These are phyloP conservation scores for Falco rusticolus DNA, from an alignment of 2,797 vertebrate genomes.

Conservation along the genomic window DNA sequence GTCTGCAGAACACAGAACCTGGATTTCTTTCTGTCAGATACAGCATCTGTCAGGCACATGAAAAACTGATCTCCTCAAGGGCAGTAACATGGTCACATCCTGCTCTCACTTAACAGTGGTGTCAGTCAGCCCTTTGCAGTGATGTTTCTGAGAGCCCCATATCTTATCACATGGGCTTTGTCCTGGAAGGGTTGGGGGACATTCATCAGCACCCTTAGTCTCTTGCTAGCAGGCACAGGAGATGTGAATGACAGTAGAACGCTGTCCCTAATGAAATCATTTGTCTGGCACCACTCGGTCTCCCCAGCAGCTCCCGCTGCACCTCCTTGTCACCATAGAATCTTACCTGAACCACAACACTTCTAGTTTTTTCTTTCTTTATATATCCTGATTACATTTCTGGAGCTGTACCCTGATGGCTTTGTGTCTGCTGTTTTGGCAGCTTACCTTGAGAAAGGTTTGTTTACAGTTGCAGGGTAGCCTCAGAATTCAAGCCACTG, in stretches of 20 bases:
- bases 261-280: neutral
- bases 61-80: neutral
- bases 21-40: neutral
- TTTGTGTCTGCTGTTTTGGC: neutral
- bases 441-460: slow-evolving; percentile 9
- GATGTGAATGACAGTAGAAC: neutral
- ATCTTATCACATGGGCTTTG: neutral
- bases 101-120: neutral
- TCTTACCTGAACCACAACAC: neutral
- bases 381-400: neutral
- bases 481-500: neutral
- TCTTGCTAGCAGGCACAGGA: neutral
- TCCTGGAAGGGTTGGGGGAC: neutral
- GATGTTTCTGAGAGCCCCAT: neutral
- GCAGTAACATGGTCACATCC: neutral
- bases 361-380: neutral
- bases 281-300: neutral
- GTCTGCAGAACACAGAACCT: neutral
- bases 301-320: neutral
- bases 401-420: neutral
- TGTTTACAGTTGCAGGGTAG: neutral
- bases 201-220: neutral
- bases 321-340: neutral
- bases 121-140: neutral
- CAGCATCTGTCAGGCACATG: neutral